Base-by-base conservation (phyloP, 2,113 vertebrate genomes). In the Bubalus kerabau region DNA sequence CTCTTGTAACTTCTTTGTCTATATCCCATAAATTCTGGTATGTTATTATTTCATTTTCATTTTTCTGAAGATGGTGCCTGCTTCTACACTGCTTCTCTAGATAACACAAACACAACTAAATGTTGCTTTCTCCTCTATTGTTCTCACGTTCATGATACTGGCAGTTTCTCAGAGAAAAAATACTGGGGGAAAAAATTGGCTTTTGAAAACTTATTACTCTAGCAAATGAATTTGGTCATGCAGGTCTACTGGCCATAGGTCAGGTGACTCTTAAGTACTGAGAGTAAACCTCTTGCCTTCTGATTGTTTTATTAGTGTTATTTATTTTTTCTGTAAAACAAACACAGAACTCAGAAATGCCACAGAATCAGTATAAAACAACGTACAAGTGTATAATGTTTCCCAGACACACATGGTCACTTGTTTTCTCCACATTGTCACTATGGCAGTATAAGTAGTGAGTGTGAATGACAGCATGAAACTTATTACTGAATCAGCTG, bases 151-250 rank as follows among this genome's bases (percentile, higher is more conserved):
- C 98, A 98, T 98, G 98, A 99, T 98, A 98, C 98, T 99, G 99
- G 99, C 99, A 99, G 99, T 99, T 99, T 99, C 98, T 98, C 98
- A 99, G 54, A 98, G 98, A 98, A 98, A 99, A 98, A 99, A 98
- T 8, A 30, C 43, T 48, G 24, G 43, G 40, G 14, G 1, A 74
- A 97, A 97, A 98, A 98, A 98, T 98, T 98, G 99, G 98, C 98
- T 98, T 94, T 82, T 92, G 91, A 97, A 90, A 96, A 87, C 85
- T 97, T 98, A 98, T 98, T 98, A 97, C 98, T 98, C 98, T 98
- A 98, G 97, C 98, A 97, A 98, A 98, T 98, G 92, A 98, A 98
- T 95, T 98, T 98, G 98, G 98, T 97, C 97, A 62, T 8, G 48
- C 36, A 67, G 90, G 36, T 78, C 98, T 98, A 97, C 98, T 98